Evolutionary conservation across 2,888 invertebrate species (phyloP), one percentile per base, ranked within the genome.

Genomic region (Sussaba pulchella): DNA sequence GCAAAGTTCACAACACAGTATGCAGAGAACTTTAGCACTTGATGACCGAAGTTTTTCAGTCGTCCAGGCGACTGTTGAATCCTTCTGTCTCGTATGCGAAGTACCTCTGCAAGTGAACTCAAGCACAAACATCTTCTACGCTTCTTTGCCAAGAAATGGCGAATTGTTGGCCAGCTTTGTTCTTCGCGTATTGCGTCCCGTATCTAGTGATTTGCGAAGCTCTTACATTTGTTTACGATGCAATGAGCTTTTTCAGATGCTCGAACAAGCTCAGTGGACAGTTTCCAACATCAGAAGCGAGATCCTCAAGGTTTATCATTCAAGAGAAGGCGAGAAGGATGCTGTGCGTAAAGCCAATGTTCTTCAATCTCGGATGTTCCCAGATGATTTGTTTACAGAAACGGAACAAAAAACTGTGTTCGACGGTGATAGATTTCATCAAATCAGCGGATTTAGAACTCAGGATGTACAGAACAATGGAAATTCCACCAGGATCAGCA

Each of bases 191-290:
- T 72, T 91, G 52, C 82, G 80, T 21, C 24, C 85, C 0, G 54
- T 84, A 0, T 63, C 63, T 8, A 66, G 82, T 1, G 85, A 88
- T 36, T 63, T 87, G 3, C 75, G 77, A 1, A 85, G 87, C 12
- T 84, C 88, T 1, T 86, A 87, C 2, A 59, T 91, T 17, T 91
- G 90, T 75, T 52, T 79, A 4, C 83, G 82, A 81, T 91, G 90
- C 69, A 88, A 87, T 57, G 86, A 87, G 76, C 82, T 89, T 9
- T 90, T 90, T 54, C 84, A 85, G 79, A 87, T 87, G 80, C 83
- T 90, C 21, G 89, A 91, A 64, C 87, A 90, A 74, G 89, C 90
- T 1, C 88, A 89, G 41, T 86, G 86, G 82, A 88, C 87, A 4
- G 88, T 85, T 10, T 66, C 83, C 6, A 89, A 85, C 64, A 86